Conservation (phyloP, 2,113 vertebrate genomes). For the Lanius ludovicianus region DNA sequence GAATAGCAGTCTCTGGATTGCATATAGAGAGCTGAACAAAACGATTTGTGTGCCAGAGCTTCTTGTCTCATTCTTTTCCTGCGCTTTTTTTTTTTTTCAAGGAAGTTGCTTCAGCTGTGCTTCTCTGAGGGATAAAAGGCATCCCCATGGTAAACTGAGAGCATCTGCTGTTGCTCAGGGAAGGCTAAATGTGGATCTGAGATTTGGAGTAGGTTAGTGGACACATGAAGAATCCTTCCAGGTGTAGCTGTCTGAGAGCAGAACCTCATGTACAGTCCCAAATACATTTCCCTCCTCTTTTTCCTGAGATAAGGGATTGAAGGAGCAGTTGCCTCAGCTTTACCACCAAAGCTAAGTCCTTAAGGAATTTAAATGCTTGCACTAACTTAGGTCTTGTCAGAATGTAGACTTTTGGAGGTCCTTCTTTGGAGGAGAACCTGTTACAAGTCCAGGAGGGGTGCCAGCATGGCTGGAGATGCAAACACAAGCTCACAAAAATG, state of each 20-base stretch:
- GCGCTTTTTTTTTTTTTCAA: neutral
- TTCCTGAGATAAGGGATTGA: neutral
- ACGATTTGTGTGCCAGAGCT: neutral
- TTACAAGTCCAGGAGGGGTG: neutral
- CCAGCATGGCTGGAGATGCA: rapidly evolving
- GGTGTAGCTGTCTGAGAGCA: neutral
- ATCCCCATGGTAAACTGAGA: neutral
- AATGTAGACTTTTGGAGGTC: neutral
- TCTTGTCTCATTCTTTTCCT: neutral
- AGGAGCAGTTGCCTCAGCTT: neutral
- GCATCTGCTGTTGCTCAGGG: neutral
- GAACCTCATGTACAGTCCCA: neutral
- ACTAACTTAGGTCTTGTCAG: neutral
- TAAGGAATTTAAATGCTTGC: neutral
- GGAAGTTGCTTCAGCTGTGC: neutral
- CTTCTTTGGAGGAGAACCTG: neutral
- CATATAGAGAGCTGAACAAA: neutral
- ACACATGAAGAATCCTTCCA: neutral
- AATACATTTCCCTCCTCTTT: neutral
- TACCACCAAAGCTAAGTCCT: neutral
- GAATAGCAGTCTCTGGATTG: neutral
- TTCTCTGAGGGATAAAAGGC: neutral
- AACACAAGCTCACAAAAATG: neutral
- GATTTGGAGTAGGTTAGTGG: neutral
- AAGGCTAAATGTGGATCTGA: neutral